These are phyloP conservation scores for Anisognathus igniventris DNA, from an alignment of 2,797 vertebrate species.

Conservation along the genomic window DNA sequence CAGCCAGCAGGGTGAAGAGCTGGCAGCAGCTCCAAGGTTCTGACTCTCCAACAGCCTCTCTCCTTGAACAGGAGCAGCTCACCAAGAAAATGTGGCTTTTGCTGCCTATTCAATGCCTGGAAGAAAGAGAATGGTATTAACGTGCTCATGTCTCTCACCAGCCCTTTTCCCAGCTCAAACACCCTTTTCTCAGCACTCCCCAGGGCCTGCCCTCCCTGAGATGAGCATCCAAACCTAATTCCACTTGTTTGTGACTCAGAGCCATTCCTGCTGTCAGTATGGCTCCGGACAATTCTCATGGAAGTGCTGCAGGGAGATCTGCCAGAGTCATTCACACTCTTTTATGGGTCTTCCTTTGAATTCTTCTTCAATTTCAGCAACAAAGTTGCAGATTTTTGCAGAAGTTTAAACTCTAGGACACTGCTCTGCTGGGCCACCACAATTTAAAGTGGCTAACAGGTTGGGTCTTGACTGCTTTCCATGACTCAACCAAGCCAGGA, in stretches of 20 bases:
- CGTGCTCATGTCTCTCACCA: rapidly evolving
- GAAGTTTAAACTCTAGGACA: neutral
- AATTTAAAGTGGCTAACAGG: neutral
- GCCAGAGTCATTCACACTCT: conserved; percentile 41
- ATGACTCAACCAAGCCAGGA: neutral
- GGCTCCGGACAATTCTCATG: neutral
- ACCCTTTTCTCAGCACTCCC: neutral
- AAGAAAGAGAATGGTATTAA: neutral
- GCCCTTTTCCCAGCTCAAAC: neutral
- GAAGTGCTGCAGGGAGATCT: neutral
- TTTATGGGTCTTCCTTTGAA: conserved; percentile 44
- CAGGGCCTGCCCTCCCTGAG: neutral
- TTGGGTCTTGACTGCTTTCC: neutral
- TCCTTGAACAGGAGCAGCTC: neutral
- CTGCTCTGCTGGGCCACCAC: neutral
- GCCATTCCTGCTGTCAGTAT: neutral
- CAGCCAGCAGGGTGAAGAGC: neutral
- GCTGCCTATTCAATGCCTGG: neutral
- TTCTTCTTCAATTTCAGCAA: conserved; percentile 8
- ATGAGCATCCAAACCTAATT: neutral
- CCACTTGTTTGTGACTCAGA: neutral
- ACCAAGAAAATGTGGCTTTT: neutral
- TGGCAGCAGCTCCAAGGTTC: neutral
- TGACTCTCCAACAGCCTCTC: neutral
- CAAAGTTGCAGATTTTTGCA: neutral